Percentiles rank a stretch among this genome's conserved stretches.
phyloP scores from a whole-genome alignment of 2,888 invertebrate species.

The Ophion slaviceki region DNA sequence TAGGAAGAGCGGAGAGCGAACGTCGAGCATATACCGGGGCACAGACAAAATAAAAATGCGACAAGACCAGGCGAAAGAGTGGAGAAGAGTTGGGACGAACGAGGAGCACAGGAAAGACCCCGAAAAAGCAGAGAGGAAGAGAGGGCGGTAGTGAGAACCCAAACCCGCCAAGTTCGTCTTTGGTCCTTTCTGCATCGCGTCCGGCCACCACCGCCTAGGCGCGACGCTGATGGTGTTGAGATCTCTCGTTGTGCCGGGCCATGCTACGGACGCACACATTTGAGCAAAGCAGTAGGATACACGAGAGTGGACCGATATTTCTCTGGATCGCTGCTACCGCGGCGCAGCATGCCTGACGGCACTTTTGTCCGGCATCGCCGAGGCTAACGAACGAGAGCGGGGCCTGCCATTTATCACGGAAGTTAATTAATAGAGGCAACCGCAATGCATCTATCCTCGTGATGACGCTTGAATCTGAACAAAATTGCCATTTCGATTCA shows the following conservation, averaged over 20 bases:
- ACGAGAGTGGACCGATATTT: constrained; percentile 70
- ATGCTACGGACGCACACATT: constrained; percentile 9
- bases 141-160: constrained; percentile 64
- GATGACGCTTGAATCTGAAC: constrained; percentile 69
- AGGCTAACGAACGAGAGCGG: constrained; percentile 52
- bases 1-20: constrained; percentile 47
- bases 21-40: constrained; percentile 66
- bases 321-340: constrained; percentile 46
- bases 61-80: constrained; percentile 66
- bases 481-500: constrained; percentile 71
- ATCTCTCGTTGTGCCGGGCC: constrained; percentile 49
- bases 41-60: constrained; percentile 81
- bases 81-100: constrained; percentile 65
- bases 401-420: constrained; percentile 77
- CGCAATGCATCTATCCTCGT: constrained; percentile 65
- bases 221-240: constrained; percentile 50
- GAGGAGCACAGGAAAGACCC: constrained; percentile 52
- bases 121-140: neutral
- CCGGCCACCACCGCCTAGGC: constrained; percentile 37
- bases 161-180: constrained; percentile 72
- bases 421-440: constrained; percentile 79
- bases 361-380: constrained; percentile 57
- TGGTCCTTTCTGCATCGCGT: constrained; percentile 64
- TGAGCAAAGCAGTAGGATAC: constrained; percentile 25
- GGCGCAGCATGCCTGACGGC: constrained; percentile 65